These are phyloP conservation scores for Caenorhabditis sp. DNA, from an alignment of 2,888 invertebrate genomes.

Conservation along the genomic window DNA sequence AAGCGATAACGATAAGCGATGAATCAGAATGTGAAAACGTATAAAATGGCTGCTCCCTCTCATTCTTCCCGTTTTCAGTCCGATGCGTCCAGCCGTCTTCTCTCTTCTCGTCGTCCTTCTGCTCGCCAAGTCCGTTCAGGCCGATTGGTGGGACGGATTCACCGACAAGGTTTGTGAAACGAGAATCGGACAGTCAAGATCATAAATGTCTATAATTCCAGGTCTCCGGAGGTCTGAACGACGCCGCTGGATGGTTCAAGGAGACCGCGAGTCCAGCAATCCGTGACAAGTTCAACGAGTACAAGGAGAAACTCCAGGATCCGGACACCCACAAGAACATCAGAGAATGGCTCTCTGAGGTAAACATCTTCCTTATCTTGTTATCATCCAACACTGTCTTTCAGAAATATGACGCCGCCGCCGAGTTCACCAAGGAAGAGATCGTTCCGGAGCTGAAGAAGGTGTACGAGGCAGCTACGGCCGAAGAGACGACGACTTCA, in stretches of 20 bases:
- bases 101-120: constrained; percentile 8
- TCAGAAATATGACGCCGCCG: constrained; percentile 58
- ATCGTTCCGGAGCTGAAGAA: constrained; percentile 76
- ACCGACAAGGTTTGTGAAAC: constrained; percentile 59
- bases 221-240: constrained; percentile 49
- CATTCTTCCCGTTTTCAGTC: not conserved
- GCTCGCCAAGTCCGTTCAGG: constrained; percentile 41
- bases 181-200: no score
- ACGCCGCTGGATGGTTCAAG: constrained; percentile 67
- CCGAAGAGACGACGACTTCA: constrained; percentile 22
- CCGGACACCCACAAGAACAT: constrained; percentile 68
- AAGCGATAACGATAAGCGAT: not conserved
- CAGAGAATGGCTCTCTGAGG: constrained; percentile 65
- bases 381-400: not conserved
- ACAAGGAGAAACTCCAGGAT: constrained; percentile 68
- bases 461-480: constrained; percentile 72
- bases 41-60: not conserved
- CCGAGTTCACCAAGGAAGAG: constrained; percentile 74
- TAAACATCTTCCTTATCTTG: no score
- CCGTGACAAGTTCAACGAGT: constrained; percentile 66
- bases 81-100: constrained; percentile 10
- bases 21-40: constrained; percentile 4
- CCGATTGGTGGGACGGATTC: constrained; percentile 71
- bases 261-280: constrained; percentile 67
- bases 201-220: constrained; percentile 7